Evolutionary conservation across 2,888 invertebrate species (phyloP).

Genomic region (Hypomecis punctinalis): DNA sequence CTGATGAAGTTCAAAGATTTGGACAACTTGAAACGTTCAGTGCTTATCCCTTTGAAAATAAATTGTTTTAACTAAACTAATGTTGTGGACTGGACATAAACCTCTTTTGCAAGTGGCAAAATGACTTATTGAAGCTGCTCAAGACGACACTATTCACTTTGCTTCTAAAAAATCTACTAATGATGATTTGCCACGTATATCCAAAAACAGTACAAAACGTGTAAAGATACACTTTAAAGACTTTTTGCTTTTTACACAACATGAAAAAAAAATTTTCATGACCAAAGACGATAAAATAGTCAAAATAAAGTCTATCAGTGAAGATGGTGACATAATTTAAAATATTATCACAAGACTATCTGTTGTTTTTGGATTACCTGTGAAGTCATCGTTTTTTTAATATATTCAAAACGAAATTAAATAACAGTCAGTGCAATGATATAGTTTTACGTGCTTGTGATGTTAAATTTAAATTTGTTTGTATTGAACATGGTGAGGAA

Average conservation of each 20-base stretch:
- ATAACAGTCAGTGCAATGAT: too few species aligned
- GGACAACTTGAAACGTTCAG: too few species aligned
- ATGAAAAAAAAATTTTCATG: not conserved
- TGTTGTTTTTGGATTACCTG: conserved; percentile 1
- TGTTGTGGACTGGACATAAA: conserved; percentile 32
- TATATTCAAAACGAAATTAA: conserved; percentile 2
- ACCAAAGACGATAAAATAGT: conserved; percentile 1
- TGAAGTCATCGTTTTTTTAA: conserved; percentile 2
- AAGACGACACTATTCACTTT: conserved; percentile 4
- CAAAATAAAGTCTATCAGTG: conserved; percentile 1
- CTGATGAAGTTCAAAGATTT: too few species aligned
- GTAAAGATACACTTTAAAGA: conserved; percentile 1
- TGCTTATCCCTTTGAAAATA: too few species aligned
- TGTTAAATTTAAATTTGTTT: too few species aligned
- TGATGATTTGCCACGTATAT: conserved; percentile 1
- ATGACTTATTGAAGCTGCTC: conserved; percentile 14
- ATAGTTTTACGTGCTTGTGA: too few species aligned
- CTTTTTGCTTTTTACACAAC: conserved; percentile 1
- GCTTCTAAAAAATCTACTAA: conserved; percentile 2
- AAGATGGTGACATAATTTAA: not conserved
- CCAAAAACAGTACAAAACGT: conserved; percentile 1
- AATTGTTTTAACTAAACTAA: conserved; percentile 29
- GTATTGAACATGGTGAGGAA: too few species aligned
- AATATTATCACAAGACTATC: conserved; percentile 2
- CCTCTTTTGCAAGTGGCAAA: conserved; percentile 34